Conservation (phyloP, 2,888 invertebrate species). For the Odontothrips loti region DNA sequence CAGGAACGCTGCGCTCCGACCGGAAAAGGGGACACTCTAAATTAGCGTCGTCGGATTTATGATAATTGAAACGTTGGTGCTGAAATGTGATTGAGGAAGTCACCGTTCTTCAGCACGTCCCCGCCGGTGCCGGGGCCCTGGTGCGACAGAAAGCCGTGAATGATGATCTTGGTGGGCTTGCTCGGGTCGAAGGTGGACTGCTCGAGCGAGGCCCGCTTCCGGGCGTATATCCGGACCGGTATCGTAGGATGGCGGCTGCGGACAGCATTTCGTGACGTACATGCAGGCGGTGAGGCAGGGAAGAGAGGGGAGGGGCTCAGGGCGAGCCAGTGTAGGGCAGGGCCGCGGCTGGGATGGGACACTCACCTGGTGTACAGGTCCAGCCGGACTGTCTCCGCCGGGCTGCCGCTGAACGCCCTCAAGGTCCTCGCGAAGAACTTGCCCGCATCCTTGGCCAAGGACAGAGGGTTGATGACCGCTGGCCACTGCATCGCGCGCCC, state of each 20-base stretch:
- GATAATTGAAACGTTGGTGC: no score
- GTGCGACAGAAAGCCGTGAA: conserved; percentile 51
- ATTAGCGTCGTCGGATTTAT: neutral
- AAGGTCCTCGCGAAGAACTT: conserved; percentile 7
- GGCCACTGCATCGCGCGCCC: neutral
- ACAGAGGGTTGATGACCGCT: neutral
- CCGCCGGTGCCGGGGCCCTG: neutral
- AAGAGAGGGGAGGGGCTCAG: no score
- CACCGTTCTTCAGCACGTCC: neutral
- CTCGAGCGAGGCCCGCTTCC: conserved; percentile 48
- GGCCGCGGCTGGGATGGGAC: neutral
- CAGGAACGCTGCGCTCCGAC: conserved; percentile 57
- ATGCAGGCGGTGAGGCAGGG: no score
- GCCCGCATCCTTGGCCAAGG: neutral
- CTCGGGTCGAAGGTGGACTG: conserved; percentile 49
- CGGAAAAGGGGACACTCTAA: neutral
- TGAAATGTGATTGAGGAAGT: neutral
- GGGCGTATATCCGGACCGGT: conserved; percentile 49
- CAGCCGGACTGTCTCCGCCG: neutral
- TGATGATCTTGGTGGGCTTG: conserved; percentile 51
- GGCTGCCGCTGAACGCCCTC: neutral
- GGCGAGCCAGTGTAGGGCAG: no score
- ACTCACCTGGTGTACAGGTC: conserved; percentile 6
- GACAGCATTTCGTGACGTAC: no score
- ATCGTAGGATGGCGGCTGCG: conserved; percentile 40